phyloP scores from a whole-genome alignment of 2,797 vertebrate species.

The Paedocypris micromegethes region DNA sequence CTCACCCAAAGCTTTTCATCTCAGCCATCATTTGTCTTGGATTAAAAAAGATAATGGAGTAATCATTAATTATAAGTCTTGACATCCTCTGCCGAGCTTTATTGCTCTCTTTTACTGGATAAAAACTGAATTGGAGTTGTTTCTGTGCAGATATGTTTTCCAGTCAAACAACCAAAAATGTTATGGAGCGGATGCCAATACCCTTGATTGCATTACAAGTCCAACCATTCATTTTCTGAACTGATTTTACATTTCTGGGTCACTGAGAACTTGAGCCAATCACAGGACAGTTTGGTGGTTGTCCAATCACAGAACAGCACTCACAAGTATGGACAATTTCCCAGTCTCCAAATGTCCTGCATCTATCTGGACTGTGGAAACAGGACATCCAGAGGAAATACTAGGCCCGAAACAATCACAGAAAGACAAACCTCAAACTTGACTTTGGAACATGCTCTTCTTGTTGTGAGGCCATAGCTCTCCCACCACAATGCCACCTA shows the following conservation, averaged over 20 bases:
- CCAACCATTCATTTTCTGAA: too few relatives aligned
- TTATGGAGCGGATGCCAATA: constrained; percentile 56
- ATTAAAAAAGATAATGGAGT: constrained; percentile 33
- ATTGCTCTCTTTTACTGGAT: constrained; percentile 42
- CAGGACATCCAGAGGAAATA: too few relatives aligned
- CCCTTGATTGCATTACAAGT: constrained; percentile 43
- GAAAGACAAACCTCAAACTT: too few relatives aligned
- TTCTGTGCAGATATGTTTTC: constrained; percentile 56
- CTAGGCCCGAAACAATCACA: too few relatives aligned
- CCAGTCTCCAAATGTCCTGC: too few relatives aligned
- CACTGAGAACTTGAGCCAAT: too few relatives aligned
- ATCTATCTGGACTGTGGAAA: too few relatives aligned
- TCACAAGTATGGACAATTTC: too few relatives aligned
- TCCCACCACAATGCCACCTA: constrained; percentile 9
- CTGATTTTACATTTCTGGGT: too few relatives aligned
- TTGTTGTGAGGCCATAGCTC: too few relatives aligned
- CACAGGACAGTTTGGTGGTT: constrained; percentile 54
- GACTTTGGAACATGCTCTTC: too few relatives aligned
- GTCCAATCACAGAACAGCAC: constrained; percentile 39
- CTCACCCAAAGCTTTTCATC: constrained; percentile 25
- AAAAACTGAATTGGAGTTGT: constrained; percentile 24
- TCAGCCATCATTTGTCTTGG: constrained; percentile 33
- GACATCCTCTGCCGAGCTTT: constrained; percentile 36
- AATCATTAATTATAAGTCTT: constrained; percentile 33
- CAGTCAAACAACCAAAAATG: constrained; percentile 44